Evolutionary conservation across 1,140 invertebrate species (phyloP).

Genomic region (Pseudachorutes palmiensis): DNA sequence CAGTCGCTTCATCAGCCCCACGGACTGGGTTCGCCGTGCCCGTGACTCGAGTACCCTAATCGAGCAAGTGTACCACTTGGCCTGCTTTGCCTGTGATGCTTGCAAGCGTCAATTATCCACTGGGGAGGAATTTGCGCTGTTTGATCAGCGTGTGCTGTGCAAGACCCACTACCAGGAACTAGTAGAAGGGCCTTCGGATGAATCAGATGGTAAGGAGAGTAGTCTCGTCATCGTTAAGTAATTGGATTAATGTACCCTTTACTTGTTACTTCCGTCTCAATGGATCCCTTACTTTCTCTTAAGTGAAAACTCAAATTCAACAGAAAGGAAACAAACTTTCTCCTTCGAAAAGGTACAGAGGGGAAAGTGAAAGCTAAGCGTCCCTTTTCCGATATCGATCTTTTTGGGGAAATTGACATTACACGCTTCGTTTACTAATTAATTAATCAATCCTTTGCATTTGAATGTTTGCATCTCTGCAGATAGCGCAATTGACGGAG

Average conservation of each 20-base stretch:
- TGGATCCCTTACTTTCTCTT: background rate
- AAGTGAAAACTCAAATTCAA: background rate
- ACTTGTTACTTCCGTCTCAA: conserved; percentile 1
- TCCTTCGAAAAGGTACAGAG: too few species aligned
- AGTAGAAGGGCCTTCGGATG: conserved; percentile 58
- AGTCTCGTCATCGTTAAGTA: background rate
- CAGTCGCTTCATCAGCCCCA: conserved; percentile 77
- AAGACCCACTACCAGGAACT: conserved; percentile 93
- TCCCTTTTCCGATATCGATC: too few species aligned
- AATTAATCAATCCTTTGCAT: too few species aligned
- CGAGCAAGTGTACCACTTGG: conserved; percentile 89
- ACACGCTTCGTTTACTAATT: too few species aligned
- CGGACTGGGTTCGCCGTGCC: conserved; percentile 88
- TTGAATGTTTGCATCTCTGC: too few species aligned
- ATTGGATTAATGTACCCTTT: background rate
- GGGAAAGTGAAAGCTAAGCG: too few species aligned
- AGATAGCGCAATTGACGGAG: conserved; percentile 31
- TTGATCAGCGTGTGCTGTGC: conserved; percentile 56
- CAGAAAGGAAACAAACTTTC: too few species aligned
- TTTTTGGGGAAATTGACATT: too few species aligned
- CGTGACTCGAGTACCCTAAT: conserved; percentile 22
- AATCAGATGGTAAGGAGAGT: conserved; percentile 28
- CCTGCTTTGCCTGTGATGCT: conserved; percentile 53
- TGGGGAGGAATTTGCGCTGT: conserved; percentile 93
- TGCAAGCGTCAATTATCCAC: conserved; percentile 94